Percentiles rank a stretch among this genome's conserved stretches.
These are phyloP conservation scores for Brienomyrus longianalis DNA, from an alignment of 2,113 vertebrate genomes.

Conservation along the genomic window DNA sequence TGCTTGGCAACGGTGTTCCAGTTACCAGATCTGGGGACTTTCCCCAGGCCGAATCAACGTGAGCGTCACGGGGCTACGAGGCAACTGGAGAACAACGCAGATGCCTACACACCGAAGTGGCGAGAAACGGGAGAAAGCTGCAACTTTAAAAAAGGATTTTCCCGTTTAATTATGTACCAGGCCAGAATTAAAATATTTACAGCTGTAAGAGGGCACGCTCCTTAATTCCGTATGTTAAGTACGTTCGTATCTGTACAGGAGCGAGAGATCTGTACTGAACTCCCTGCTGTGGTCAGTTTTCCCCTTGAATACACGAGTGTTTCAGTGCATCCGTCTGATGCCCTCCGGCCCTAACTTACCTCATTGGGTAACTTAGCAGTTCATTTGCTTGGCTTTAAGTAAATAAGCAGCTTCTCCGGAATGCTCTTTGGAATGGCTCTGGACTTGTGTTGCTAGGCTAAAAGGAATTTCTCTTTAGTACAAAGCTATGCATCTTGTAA, in stretches of 20 bases:
- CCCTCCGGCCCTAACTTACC: neutral
- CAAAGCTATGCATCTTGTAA: neutral
- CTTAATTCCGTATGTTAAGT: neutral
- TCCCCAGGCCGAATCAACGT: neutral
- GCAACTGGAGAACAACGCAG: neutral
- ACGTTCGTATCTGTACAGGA: neutral
- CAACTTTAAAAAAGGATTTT: slow-evolving; percentile 5
- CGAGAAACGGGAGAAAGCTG: neutral
- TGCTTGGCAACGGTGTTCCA: slow-evolving; percentile 59
- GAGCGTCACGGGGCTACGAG: neutral
- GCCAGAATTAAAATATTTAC: slow-evolving; percentile 21
- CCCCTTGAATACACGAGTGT: neutral
- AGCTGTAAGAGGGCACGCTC: neutral
- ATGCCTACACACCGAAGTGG: neutral
- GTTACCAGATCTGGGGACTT: neutral
- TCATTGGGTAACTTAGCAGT: neutral
- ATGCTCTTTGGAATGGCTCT: neutral
- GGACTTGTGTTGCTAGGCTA: neutral
- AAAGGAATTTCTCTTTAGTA: neutral
- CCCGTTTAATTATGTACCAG: slow-evolving; percentile 14
- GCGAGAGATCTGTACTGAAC: neutral
- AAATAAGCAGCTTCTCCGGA: neutral
- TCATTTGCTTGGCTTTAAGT: neutral
- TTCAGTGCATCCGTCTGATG: neutral
- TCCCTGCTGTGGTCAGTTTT: neutral